Conservation (phyloP, 2,888 invertebrate species). For the Phengaris arion region DNA sequence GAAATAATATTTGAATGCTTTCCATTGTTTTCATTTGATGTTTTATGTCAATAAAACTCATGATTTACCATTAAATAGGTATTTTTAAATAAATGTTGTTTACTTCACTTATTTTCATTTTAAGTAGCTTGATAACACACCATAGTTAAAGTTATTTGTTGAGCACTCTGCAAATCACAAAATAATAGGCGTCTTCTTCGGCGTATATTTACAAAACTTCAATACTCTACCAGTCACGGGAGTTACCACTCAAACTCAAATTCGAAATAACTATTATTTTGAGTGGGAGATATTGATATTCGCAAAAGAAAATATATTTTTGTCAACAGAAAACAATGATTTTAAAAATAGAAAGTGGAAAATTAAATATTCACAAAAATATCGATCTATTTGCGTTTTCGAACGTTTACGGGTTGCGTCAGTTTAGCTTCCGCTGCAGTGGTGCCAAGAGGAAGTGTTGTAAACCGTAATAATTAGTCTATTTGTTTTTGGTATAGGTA, state of each 20-base stretch:
- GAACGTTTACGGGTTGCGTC: conserved; percentile 42
- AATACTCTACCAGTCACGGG: no score
- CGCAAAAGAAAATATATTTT: neutral
- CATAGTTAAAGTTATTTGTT: no score
- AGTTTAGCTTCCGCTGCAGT: conserved; percentile 43
- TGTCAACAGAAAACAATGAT: conserved; percentile 6
- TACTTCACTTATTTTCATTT: no score
- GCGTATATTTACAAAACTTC: no score
- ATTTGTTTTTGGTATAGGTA: conserved; percentile 39
- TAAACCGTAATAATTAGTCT: conserved; percentile 42
- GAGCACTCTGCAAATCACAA: no score
- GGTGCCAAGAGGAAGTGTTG: conserved; percentile 45
- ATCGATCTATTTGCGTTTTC: conserved; percentile 41
- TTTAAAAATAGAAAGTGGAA: neutral
- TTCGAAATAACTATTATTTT: no score
- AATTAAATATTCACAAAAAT: conserved; percentile 30
- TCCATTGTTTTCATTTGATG: neutral
- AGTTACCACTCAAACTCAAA: no score
- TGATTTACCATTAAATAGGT: neutral
- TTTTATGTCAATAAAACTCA: neutral
- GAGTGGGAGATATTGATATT: no score
- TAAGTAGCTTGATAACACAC: no score
- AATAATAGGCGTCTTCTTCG: no score
- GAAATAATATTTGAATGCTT: neutral
- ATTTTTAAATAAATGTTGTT: no score